phyloP scores from a whole-genome alignment of 2,797 vertebrate species.

The Arnoldichthys spilopterus region DNA sequence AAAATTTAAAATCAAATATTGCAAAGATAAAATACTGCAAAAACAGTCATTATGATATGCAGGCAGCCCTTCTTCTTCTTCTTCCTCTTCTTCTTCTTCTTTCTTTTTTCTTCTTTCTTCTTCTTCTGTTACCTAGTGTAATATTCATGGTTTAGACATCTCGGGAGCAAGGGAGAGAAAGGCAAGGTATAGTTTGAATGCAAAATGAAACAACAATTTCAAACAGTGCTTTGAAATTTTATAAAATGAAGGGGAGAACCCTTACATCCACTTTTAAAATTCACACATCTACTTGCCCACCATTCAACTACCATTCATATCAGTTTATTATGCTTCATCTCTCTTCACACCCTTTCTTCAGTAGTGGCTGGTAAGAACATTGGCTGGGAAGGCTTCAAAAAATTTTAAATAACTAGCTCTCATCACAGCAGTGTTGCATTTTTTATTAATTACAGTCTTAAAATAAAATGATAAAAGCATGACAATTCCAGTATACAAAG shows the following conservation, averaged over 20 bases:
- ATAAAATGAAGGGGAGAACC: background rate
- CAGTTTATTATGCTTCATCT: background rate
- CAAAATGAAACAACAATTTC: background rate
- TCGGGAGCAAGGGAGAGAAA: background rate
- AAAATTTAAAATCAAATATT: background rate
- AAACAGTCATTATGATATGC: background rate
- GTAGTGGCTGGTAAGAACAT: too few relatives aligned
- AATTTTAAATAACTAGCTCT: too few relatives aligned
- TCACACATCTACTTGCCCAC: background rate
- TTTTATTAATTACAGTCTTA: too few relatives aligned
- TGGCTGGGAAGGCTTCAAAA: too few relatives aligned
- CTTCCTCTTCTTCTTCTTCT: background rate
- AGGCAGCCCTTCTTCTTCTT: background rate
- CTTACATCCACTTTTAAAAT: background rate
- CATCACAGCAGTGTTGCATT: too few relatives aligned
- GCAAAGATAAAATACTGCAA: constrained; percentile 13
- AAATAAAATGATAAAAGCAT: too few relatives aligned
- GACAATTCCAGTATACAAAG: too few relatives aligned
- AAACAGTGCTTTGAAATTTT: background rate
- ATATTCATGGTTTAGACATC: background rate
- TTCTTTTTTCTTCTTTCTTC: too few relatives aligned
- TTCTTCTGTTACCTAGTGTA: background rate
- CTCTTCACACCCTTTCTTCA: background rate
- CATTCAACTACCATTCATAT: background rate
- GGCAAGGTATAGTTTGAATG: background rate